phyloP scores from a whole-genome alignment of 2,797 vertebrate genomes.

The Pagetopsis macropterus region DNA sequence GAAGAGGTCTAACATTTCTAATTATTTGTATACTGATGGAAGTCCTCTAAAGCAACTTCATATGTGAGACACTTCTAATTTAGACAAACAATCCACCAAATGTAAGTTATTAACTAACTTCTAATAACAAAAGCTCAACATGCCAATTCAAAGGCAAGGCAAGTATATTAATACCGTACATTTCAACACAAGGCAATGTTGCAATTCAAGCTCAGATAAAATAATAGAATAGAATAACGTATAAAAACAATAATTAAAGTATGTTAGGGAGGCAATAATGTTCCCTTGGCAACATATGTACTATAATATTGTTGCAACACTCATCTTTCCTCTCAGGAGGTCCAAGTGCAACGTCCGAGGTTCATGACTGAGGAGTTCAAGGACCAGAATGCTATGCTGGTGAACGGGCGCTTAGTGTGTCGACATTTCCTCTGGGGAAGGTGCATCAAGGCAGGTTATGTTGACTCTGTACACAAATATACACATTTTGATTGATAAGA shows the following conservation, averaged over 20 bases:
- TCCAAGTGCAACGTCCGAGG: conserved; percentile 64
- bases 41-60: background rate
- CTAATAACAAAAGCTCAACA: too few relatives aligned
- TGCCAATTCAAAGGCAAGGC: too few relatives aligned
- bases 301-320: background rate
- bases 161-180: too few relatives aligned
- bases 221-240: background rate
- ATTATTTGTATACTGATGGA: background rate
- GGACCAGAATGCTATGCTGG: conserved; percentile 87
- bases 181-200: too few relatives aligned
- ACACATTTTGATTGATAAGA: background rate
- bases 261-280: background rate
- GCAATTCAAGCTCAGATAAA: too few relatives aligned
- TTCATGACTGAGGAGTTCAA: conserved; percentile 91
- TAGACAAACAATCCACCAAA: too few relatives aligned
- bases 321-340: conserved; percentile 43
- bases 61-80: background rate
- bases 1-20: too few relatives aligned
- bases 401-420: conserved; percentile 90
- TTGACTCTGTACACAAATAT: background rate
- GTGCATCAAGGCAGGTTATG: conserved; percentile 87
- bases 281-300: background rate
- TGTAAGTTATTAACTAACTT: too few relatives aligned
- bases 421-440: conserved; percentile 89
- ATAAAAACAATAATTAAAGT: background rate